phyloP scores from a whole-genome alignment of 2,113 vertebrate genomes.

The Ctenodactylus gundi region DNA sequence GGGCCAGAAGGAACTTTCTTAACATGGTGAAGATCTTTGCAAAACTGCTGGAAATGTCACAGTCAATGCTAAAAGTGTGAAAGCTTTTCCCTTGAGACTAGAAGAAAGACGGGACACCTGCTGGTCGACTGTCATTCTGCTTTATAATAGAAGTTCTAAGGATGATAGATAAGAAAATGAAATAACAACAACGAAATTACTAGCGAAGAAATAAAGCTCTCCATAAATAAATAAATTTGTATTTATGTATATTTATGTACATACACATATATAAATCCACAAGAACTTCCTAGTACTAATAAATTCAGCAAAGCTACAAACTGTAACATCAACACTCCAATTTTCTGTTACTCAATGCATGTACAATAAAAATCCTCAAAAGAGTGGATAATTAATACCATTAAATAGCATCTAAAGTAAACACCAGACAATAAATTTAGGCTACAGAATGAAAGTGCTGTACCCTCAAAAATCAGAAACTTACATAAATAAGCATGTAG shows the following conservation, averaged over 20 bases:
- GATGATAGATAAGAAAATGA: neutral
- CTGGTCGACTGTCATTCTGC: neutral
- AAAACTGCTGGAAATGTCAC: neutral
- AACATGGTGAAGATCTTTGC: neutral
- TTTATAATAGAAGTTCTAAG: neutral
- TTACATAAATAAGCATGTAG: neutral
- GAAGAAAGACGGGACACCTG: neutral
- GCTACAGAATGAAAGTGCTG: neutral
- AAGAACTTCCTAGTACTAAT: neutral
- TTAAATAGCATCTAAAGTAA: neutral
- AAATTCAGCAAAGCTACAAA: neutral
- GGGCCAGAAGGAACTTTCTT: neutral
- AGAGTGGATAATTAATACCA: neutral
- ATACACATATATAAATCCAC: neutral
- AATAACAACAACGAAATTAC: neutral
- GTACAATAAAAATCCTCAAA: neutral
- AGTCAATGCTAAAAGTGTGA: neutral
- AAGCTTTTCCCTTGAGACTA: neutral
- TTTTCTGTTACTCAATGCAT: neutral
- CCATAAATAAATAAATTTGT: too few relatives aligned
- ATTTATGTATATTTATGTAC: neutral
- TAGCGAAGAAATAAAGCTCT: neutral
- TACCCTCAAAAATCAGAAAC: neutral
- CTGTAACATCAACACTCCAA: neutral
- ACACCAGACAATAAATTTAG: neutral